A percentile compares a stretch with the other conserved stretches of the same genome.
These are phyloP conservation scores for Seira ritae DNA, from an alignment of 2,888 invertebrate species.

Conservation along the genomic window DNA sequence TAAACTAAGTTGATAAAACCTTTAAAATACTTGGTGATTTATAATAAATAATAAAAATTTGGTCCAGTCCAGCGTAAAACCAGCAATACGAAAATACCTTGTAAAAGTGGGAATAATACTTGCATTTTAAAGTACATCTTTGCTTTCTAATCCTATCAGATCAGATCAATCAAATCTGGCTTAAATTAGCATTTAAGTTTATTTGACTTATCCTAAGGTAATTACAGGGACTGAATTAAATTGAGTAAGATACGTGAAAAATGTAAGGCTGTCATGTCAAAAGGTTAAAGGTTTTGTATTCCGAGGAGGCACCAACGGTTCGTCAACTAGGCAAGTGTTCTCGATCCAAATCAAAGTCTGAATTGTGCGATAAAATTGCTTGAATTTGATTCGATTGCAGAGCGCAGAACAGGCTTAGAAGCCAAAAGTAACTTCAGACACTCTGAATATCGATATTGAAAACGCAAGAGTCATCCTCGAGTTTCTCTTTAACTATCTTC, in stretches of 20 bases:
- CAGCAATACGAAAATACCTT: constrained; percentile 9
- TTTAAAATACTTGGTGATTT: not conserved
- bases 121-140: not conserved
- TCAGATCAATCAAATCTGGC: not conserved
- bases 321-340: not conserved
- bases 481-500: constrained; percentile 79
- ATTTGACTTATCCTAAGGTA: not conserved
- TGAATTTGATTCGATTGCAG: not conserved
- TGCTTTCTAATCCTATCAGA: no score
- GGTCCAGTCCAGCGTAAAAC: constrained; percentile 2
- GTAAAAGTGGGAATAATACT: constrained; percentile 1
- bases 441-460: constrained; percentile 65
- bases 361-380: not conserved
- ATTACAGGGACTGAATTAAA: not conserved
- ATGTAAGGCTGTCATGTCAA: not conserved
- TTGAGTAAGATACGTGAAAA: not conserved
- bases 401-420: not conserved
- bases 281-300: not conserved
- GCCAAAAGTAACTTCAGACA: not conserved
- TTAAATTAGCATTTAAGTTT: not conserved
- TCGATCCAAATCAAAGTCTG: not conserved
- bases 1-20: not conserved
- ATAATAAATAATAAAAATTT: not conserved
- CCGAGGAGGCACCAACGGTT: constrained; percentile 5
- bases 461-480: constrained; percentile 57